A percentile compares a stretch with the other conserved stretches of the same genome.
These are phyloP conservation scores for Fundulus diaphanus DNA, from an alignment of 2,797 vertebrate genomes.

Conservation along the genomic window DNA sequence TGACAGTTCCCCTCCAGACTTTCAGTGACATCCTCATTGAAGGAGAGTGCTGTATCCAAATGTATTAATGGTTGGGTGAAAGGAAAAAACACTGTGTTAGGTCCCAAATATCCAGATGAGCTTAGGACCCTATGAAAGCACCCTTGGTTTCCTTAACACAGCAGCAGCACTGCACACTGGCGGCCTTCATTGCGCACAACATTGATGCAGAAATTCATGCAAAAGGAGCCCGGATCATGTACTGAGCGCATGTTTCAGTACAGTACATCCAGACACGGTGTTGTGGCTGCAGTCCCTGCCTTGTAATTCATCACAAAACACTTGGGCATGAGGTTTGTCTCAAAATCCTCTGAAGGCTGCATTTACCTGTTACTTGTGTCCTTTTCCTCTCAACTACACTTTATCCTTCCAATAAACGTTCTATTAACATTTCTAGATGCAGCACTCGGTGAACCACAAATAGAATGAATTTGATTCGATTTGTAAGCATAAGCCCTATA, in stretches of 20 bases:
- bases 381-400: neutral
- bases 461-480: no score
- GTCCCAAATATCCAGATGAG: neutral
- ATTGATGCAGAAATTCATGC: neutral
- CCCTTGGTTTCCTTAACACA: neutral
- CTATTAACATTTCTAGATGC: neutral
- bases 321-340: neutral
- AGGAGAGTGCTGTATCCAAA: neutral
- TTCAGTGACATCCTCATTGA: neutral
- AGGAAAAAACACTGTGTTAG: neutral
- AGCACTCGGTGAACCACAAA: no score
- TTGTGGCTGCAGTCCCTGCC: neutral
- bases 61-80: neutral
- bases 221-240: neutral
- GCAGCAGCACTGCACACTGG: neutral
- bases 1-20: neutral
- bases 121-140: neutral
- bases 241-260: neutral
- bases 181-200: neutral
- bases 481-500: no score
- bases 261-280: neutral
- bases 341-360: neutral
- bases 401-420: neutral
- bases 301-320: neutral
- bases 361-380: neutral